Conservation (phyloP, 1,140 invertebrate species). For the Drosophila paulistorum region DNA sequence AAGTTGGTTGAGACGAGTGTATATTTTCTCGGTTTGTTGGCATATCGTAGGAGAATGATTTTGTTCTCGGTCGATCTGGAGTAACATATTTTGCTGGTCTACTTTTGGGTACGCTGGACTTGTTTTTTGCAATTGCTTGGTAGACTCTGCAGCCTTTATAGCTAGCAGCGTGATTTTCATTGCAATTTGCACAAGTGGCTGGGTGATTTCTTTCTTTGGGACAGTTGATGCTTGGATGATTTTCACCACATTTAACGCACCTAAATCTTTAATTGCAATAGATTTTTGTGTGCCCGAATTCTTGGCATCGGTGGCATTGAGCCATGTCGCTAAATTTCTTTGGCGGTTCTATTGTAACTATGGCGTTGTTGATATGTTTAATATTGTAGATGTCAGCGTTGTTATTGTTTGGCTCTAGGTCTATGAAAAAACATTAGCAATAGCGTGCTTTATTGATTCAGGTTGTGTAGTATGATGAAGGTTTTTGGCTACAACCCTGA, state of each 20-base stretch:
- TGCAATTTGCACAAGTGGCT: neutral
- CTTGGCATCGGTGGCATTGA: slow-evolving; percentile 2
- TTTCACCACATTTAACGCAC: neutral
- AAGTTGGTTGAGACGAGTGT: too few relatives aligned
- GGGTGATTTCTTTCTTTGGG: neutral
- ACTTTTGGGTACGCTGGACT: too few relatives aligned
- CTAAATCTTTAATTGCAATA: neutral
- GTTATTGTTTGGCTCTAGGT: neutral
- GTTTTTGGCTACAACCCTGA: neutral
- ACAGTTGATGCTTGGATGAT: neutral
- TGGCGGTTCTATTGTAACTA: neutral
- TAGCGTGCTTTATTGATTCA: neutral
- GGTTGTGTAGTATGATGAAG: neutral
- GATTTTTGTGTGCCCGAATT: neutral
- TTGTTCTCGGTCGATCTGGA: too few relatives aligned
- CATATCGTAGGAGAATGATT: too few relatives aligned
- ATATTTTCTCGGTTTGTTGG: too few relatives aligned
- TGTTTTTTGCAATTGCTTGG: neutral
- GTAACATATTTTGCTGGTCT: too few relatives aligned
- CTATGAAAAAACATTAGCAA: neutral
- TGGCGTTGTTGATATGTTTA: neutral
- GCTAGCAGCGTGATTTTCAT: neutral
- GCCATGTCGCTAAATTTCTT: neutral
- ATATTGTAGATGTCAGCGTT: neutral
- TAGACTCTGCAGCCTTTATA: neutral